Evolutionary conservation across 2,113 vertebrate genomes (phyloP).

Genomic region (Eubucco bourcierii): DNA sequence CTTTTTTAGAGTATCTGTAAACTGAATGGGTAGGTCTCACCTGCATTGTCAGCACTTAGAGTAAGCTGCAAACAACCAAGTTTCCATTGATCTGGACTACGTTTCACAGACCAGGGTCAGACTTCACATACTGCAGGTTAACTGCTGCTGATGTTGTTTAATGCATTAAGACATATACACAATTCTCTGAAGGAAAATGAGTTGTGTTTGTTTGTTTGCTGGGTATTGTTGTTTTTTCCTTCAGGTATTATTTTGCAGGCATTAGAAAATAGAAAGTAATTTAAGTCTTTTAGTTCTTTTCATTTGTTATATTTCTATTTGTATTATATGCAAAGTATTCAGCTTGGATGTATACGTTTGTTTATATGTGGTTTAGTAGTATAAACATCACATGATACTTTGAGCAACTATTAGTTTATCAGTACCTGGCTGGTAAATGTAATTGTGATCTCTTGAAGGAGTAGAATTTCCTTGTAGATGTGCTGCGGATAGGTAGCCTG

Average conservation of each 20-base stretch:
- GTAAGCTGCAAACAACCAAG: neutral
- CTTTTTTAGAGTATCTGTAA: neutral
- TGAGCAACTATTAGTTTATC: neutral
- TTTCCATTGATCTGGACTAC: slow-evolving; percentile 26
- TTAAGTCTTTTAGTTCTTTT: neutral
- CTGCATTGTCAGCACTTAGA: neutral
- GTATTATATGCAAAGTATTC: neutral
- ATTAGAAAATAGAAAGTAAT: neutral
- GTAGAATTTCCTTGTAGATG: neutral
- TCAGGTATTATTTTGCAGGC: neutral
- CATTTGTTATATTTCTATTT: neutral
- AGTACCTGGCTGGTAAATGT: neutral
- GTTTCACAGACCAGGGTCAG: slow-evolving; percentile 35
- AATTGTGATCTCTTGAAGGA: neutral
- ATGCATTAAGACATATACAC: neutral
- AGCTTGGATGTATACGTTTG: neutral
- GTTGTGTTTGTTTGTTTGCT: neutral
- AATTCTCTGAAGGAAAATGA: neutral
- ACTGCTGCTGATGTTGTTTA: neutral
- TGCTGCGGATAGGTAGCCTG: neutral
- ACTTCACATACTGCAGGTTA: slow-evolving; percentile 9
- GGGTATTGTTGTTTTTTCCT: neutral
- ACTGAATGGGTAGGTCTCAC: neutral
- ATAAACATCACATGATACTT: neutral
- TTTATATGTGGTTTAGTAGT: neutral